Percentiles rank a stretch among this genome's conserved stretches.
Evolutionary conservation across 2,888 invertebrate species (phyloP).

Genomic region (Tipula helvola): DNA sequence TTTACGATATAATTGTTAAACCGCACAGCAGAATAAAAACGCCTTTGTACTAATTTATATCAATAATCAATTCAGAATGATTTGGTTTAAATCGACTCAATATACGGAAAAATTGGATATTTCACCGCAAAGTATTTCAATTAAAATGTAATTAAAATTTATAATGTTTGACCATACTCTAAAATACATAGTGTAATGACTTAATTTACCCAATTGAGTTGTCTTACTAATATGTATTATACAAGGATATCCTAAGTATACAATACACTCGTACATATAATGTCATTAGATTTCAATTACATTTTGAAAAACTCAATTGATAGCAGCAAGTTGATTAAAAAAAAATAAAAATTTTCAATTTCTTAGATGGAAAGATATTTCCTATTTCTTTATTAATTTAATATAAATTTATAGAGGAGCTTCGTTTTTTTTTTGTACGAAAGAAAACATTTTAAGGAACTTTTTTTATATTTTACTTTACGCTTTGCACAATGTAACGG

Average conservation of each 20-base stretch:
- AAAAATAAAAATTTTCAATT: background rate
- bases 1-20: background rate
- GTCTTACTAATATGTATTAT: background rate
- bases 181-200: background rate
- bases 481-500: background rate
- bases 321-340: background rate
- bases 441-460: background rate
- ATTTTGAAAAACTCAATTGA: background rate
- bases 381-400: background rate
- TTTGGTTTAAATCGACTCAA: background rate
- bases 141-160: background rate
- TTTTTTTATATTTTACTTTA: too few species aligned
- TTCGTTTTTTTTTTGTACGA: background rate
- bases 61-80: background rate
- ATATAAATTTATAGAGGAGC: background rate
- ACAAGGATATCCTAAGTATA: background rate
- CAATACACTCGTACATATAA: background rate
- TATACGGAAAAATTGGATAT: background rate
- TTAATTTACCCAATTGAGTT: background rate
- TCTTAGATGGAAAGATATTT: background rate
- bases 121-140: background rate
- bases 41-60: background rate
- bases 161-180: background rate
- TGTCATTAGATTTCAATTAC: constrained; percentile 4
- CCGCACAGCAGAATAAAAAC: background rate